Base-by-base conservation (phyloP, 2,113 vertebrate genomes). In the Ramphastos sulfuratus region DNA sequence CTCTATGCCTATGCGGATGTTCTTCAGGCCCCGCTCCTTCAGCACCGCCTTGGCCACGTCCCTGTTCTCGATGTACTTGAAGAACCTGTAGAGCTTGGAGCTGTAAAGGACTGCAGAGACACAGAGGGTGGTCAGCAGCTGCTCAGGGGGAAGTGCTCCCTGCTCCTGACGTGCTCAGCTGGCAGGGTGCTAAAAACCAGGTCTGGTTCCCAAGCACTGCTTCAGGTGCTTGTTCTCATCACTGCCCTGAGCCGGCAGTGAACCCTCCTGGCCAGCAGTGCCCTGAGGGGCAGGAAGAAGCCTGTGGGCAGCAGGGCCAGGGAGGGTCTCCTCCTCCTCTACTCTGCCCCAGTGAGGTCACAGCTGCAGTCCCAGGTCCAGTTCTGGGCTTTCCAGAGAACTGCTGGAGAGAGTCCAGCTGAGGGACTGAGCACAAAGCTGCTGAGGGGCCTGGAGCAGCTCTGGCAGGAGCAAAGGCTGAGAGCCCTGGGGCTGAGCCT, bases 1-100 rank as follows among this genome's bases (percentile, higher is more conserved):
- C 97, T 98, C 98, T 5, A 98, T 98, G 61, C 98, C 98, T 65
- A 98, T 98, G 60, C 98, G 98, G 56, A 98, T 98, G 73, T 98
- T 98, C 92, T 98, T 98, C 85, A 98, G 96, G 52, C 98, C 98
- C 37, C 98, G 94, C 12, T 98, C 98, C 96, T 98, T 98, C 30
- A 98, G 72, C 31, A 98, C 97, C 1, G 98, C 97, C 82, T 98
- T 98, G 54, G 98, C 98, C 37, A 98, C 98, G 6, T 98, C 98
- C 0, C 98, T 85, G 91, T 98, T 98, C 95, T 98, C 98, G 2
- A 98, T 98, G 69, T 98, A 98, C 89, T 98, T 98, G 96, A 98
- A 98, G 94, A 98, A 98, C 93, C 98, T 98, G 96, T 98, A 98
- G 60, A 98, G 97, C 94, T 98, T 98, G 92, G 98, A 98, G 89